phyloP scores from a whole-genome alignment of 2,888 invertebrate species.

The Drosophila macrospina region DNA sequence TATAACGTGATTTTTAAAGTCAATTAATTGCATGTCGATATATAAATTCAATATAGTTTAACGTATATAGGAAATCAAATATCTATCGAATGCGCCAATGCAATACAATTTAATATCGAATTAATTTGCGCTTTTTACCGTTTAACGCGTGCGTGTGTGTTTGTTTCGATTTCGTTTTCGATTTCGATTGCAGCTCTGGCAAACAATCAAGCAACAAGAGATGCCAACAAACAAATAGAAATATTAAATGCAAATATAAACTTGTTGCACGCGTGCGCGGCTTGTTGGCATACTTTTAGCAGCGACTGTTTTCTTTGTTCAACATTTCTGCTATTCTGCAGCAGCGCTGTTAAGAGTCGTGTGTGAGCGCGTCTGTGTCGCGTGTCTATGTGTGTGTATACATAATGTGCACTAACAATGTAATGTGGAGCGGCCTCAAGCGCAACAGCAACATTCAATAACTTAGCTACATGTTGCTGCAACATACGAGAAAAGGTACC shows the following conservation, averaged over 20 bases:
- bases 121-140: conserved; percentile 20
- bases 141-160: conserved; percentile 15
- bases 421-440: conserved; percentile 57
- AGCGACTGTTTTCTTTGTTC: conserved; percentile 75
- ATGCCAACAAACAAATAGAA: conserved; percentile 13
- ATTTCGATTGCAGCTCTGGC: conserved; percentile 5
- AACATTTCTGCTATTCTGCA: conserved; percentile 35
- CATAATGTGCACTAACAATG: conserved; percentile 55
- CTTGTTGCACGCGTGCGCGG: conserved; percentile 69
- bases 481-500: conserved; percentile 42
- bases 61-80: conserved; percentile 47
- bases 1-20: conserved; percentile 19
- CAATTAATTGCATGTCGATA: conserved; percentile 23
- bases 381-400: conserved; percentile 26
- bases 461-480: conserved; percentile 57
- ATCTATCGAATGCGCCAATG: conserved; percentile 8
- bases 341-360: conserved; percentile 36
- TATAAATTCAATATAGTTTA: conserved; percentile 22
- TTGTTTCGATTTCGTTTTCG: not conserved
- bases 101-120: not conserved
- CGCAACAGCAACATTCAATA: conserved; percentile 14
- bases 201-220: conserved; percentile 20
- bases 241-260: conserved; percentile 27
- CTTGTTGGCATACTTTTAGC: conserved; percentile 71
- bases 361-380: conserved; percentile 12